phyloP scores from a whole-genome alignment of 1,140 invertebrate genomes.

The Meloidogyne floridensis region DNA sequence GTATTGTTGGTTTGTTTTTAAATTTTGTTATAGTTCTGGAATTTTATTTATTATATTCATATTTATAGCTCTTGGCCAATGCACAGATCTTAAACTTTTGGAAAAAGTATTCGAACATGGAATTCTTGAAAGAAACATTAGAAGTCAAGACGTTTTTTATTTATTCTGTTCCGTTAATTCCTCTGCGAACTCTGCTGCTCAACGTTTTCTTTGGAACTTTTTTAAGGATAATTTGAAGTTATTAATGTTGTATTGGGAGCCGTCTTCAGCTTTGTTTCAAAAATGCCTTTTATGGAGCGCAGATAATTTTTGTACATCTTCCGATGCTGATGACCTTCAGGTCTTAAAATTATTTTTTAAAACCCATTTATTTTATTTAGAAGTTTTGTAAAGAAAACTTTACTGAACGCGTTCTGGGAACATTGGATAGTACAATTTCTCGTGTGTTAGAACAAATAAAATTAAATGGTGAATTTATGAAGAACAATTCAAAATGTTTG shows the following conservation, averaged over 20 bases:
- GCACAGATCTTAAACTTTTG: constrained; percentile 23
- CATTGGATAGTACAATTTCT: constrained; percentile 36
- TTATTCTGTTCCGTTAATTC: constrained; percentile 76
- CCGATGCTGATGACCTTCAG: constrained; percentile 36
- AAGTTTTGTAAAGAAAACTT: constrained; percentile 35
- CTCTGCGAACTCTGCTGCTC: constrained; percentile 70
- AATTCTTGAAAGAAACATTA: constrained; percentile 85
- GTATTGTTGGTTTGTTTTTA: constrained; percentile 77
- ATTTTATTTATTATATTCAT: constrained; percentile 75
- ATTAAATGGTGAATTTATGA: constrained; percentile 39
- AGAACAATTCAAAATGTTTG: constrained; percentile 29
- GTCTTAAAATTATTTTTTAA: constrained; percentile 6
- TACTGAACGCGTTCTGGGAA: constrained; percentile 12
- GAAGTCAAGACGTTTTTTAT: constrained; percentile 85
- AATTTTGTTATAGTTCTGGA: constrained; percentile 71
- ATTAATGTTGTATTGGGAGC: constrained; percentile 67
- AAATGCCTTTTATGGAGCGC: constrained; percentile 41
- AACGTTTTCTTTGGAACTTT: constrained; percentile 85
- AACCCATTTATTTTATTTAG: constrained; percentile 27
- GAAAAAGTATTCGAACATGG: constrained; percentile 59
- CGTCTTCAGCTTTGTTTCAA: constrained; percentile 58
- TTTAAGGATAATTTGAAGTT: constrained; percentile 81
- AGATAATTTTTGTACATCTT: constrained; percentile 20
- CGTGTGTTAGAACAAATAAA: constrained; percentile 35
- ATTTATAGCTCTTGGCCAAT: constrained; percentile 41